Conservation (phyloP, 2,888 invertebrate genomes). For the Drosophila borborema region DNA sequence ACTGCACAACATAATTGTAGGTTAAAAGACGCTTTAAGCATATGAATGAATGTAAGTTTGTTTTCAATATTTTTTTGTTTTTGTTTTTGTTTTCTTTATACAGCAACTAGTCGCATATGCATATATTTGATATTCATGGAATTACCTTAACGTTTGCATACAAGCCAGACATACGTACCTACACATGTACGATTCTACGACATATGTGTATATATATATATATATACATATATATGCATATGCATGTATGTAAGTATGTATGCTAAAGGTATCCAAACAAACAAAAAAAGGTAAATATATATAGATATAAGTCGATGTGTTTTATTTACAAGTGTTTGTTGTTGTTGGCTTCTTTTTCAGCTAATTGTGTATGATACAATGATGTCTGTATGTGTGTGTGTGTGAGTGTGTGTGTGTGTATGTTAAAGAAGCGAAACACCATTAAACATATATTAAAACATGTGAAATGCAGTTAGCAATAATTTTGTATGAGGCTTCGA, state of each 20-base stretch:
- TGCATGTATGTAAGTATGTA: conserved; percentile 41
- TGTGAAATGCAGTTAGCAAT: conserved; percentile 47
- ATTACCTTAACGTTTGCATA: conserved; percentile 37
- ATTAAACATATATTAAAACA: conserved; percentile 56
- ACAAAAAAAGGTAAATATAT: not conserved
- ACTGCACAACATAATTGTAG: conserved; percentile 58
- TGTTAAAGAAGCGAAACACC: conserved; percentile 55
- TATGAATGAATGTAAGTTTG: conserved; percentile 31
- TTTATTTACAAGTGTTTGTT: conserved; percentile 48
- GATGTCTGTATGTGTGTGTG: conserved; percentile 24
- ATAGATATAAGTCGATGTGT: conserved; percentile 16
- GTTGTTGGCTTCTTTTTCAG: conserved; percentile 8
- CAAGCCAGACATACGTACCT: conserved; percentile 35
- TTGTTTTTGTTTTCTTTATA: conserved; percentile 6
- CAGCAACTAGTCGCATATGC: conserved; percentile 61
- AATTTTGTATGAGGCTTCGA: conserved; percentile 28
- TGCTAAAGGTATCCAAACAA: conserved; percentile 39
- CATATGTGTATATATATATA: conserved; percentile 15
- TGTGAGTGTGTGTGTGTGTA: conserved; percentile 18
- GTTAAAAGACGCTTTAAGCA: conserved; percentile 47
- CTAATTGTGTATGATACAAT: conserved; percentile 48
- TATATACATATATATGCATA: not conserved
- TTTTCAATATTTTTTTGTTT: not conserved
- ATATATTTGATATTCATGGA: conserved; percentile 34
- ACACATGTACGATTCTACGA: conserved; percentile 35